Base-by-base conservation (phyloP, 2,888 invertebrate genomes). In the Apomyelois bistriatella region DNA sequence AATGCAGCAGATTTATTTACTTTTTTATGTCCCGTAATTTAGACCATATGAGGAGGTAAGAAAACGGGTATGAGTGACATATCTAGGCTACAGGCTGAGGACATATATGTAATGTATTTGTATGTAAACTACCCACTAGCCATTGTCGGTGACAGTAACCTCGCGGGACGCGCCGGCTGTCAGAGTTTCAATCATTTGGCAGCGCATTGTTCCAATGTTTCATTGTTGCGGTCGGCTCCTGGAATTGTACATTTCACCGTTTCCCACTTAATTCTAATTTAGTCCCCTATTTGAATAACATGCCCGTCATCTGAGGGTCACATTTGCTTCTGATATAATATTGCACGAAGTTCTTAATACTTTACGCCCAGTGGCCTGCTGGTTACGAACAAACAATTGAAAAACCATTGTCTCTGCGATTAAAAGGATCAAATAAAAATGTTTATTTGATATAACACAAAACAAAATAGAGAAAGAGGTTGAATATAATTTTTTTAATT, bases 241-340 rank as follows among this genome's bases (percentile, higher is more conserved):
- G 57, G 55, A 57, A 60, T 58, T 60, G 60, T 57, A 56, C 57
- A 60, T 58, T 60, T 58, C 58, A 55, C 53, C 53, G 60, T 57
- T 56, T 53, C 53, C 51, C 57, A 53, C 54, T 60, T 57, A 58
- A 60, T 58, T 58, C 54, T 57, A 57, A 58, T 58, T 58, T 49
- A 28, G 41, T 43, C 43, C 41, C 51, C 35, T 36, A 37, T 52
- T 43, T 43, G 52, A 43, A 43, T 52, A 37, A 43, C 52, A 52
- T 13, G 43, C 22, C 35, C 17, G 43, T 43, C 43, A 42, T 35
- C 51, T 35, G 42, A 17, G 32, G 17, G 35, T 42, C 17, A 36
- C 36, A 22, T 35, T 35, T 42, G 42, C 35, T 3, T n/a, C 35
- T 17, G 10, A 12, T 48, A 48, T 36, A 17, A 48, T 48, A 30